A percentile compares a stretch with the other conserved stretches of the same genome.
Conservation (phyloP, 2,888 invertebrate genomes). For the Ochlodes sylvanus region DNA sequence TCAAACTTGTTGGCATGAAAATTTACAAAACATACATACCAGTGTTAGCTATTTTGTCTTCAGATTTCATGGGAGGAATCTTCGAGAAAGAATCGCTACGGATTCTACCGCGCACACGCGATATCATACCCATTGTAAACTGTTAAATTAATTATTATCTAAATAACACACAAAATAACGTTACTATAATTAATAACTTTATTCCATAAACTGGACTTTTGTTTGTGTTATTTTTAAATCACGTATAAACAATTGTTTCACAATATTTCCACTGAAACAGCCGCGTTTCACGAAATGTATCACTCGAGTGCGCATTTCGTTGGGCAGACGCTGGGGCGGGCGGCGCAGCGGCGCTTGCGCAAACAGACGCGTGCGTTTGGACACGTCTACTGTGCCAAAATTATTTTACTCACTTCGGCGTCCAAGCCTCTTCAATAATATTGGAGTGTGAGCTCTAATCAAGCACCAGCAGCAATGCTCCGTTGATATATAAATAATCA, state of each 20-base stretch:
- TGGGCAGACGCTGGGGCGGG: conserved; percentile 62
- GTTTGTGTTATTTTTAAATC: background rate
- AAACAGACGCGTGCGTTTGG: conserved; percentile 38
- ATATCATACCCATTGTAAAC: conserved; percentile 88
- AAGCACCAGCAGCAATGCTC: conserved; percentile 47
- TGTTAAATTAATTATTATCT: background rate
- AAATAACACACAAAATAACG: conserved; percentile 6
- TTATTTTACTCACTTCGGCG: conserved; percentile 45
- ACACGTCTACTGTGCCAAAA: conserved; percentile 42
- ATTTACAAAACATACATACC: conserved; percentile 70
- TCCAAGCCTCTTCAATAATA: conserved; percentile 49
- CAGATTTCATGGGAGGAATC: conserved; percentile 85
- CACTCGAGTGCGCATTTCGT: conserved; percentile 72
- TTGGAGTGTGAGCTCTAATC: background rate
- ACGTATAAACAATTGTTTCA: conserved; percentile 28
- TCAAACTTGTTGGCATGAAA: background rate
- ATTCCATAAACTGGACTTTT: background rate
- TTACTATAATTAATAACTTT: background rate
- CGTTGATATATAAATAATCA: conserved; percentile 21
- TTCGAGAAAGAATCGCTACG: conserved; percentile 87
- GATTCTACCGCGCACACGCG: conserved; percentile 87
- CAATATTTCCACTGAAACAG: conserved; percentile 45
- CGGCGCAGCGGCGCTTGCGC: conserved; percentile 50
- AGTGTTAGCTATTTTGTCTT: conserved; percentile 89
- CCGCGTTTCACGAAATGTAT: conserved; percentile 60